phyloP scores from a whole-genome alignment of 2,888 invertebrate genomes.

The Phaedon cochleariae region DNA sequence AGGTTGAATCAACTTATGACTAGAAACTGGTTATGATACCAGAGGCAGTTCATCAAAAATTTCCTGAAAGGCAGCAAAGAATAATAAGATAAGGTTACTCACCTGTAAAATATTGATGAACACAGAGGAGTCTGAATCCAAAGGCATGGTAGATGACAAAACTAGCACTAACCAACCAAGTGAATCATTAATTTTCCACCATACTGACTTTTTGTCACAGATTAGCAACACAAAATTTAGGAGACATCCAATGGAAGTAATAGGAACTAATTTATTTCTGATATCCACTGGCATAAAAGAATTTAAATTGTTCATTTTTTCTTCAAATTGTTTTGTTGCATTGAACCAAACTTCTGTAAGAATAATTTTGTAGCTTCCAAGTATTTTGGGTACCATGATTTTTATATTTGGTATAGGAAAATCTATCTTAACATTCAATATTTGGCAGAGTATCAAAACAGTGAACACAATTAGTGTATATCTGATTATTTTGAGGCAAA shows the following conservation, averaged over 20 bases:
- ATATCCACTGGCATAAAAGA: constrained; percentile 29
- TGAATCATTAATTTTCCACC: constrained; percentile 44
- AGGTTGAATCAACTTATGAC: neutral
- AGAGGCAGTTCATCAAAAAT: too few species aligned
- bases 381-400: constrained; percentile 21
- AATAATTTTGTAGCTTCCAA: constrained; percentile 23
- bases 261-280: constrained; percentile 27
- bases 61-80: constrained; percentile 20
- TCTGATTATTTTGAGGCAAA: constrained; percentile 24
- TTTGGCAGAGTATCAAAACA: constrained; percentile 28
- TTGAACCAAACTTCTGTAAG: constrained; percentile 15
- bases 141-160: constrained; percentile 33
- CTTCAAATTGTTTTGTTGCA: constrained; percentile 4
- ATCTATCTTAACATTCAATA: constrained; percentile 32
- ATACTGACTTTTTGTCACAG: constrained; percentile 28
- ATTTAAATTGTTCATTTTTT: constrained; percentile 24
- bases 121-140: constrained; percentile 21
- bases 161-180: constrained; percentile 47
- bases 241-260: constrained; percentile 42
- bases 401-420: constrained; percentile 20
- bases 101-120: constrained; percentile 38
- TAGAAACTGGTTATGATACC: too few species aligned
- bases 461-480: constrained; percentile 28
- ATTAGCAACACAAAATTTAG: constrained; percentile 42
- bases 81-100: constrained; percentile 23